Evolutionary conservation across 2,888 invertebrate genomes (phyloP), one percentile per base, ranked within the genome.

Genomic region (Tuta absoluta): DNA sequence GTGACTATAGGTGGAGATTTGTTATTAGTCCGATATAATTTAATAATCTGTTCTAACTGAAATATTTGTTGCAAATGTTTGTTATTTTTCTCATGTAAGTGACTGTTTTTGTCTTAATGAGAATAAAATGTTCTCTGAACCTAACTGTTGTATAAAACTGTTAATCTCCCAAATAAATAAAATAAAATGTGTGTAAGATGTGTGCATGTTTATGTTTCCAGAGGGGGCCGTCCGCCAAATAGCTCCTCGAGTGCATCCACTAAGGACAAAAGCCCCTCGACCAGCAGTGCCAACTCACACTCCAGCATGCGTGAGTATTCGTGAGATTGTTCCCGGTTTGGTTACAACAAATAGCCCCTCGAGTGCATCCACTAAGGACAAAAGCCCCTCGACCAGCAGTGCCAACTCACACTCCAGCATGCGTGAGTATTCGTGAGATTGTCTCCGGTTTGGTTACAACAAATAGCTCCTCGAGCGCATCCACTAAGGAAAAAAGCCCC

Each of bases 251-350:
- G 85, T 58, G 72, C 84, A 7, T 86, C 89, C 10, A 71, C 75
- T 11, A 91, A 92, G 74, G 92, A 91, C 23, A 92, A 91, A 75
- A 85, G 81, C 65, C 88, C 89, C 0, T 80, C 89, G 1, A 87
- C 86, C 1, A 89, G 84, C 73, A 80, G 74, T 61, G 69, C 82
- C 64, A 86, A 79, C 69, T 84, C 90, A 7, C 90, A 90, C 72
- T 85, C 79, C 51, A 90, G 78, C 69, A 86, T 91, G 80, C 86
- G 84, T 80, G 86, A 91, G 66, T 69, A 60, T 17, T 4, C 12
- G 33, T 12, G 5, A 24, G 5, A 28, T n/a, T 57, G 5, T 12
- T n/a, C 1, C 1, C 56, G 57, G 56, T 24, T 53, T 4, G n/a
- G 48, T n/a, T n/a, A n/a, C n/a, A n/a, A n/a, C 61, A 41, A 87